Evolutionary conservation across 2,113 vertebrate species (phyloP).

Genomic region (Oncorhynchus kisutch): DNA sequence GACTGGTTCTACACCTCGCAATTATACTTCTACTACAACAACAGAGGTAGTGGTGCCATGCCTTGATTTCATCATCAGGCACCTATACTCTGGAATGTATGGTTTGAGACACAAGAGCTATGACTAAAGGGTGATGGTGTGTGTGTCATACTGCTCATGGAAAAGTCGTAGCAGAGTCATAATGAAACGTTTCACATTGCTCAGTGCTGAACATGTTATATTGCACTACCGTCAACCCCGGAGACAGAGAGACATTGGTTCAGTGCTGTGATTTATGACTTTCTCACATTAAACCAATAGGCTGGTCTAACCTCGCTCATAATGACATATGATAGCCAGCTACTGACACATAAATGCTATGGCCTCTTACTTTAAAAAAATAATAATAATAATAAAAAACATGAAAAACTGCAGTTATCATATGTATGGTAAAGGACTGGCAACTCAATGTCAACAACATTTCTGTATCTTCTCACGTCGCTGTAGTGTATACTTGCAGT

Average conservation of each 20-base stretch:
- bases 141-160: background rate
- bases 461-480: conserved; percentile 45
- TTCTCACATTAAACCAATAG: conserved; percentile 22
- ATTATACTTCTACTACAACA: too few relatives aligned
- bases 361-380: conserved; percentile 16
- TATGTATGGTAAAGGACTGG: conserved; percentile 23
- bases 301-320: conserved; percentile 46
- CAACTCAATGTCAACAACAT: conserved; percentile 55
- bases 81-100: background rate
- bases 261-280: conserved; percentile 12
- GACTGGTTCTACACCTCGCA: too few relatives aligned
- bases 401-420: conserved; percentile 34
- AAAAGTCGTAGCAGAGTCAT: conserved; percentile 13
- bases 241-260: conserved; percentile 6
- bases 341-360: conserved; percentile 27
- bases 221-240: conserved; percentile 13
- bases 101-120: background rate
- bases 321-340: conserved; percentile 48
- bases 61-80: background rate
- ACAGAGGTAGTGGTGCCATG: background rate
- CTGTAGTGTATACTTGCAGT: conserved; percentile 30
- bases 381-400: conserved; percentile 1
- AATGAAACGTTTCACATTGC: conserved; percentile 6
- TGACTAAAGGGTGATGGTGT: background rate
- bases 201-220: conserved; percentile 12